Evolutionary conservation across 23 tunicate species (phyloP), one percentile per base, ranked within the genome.

Genomic region (Clavelina lepadiformis): DNA sequence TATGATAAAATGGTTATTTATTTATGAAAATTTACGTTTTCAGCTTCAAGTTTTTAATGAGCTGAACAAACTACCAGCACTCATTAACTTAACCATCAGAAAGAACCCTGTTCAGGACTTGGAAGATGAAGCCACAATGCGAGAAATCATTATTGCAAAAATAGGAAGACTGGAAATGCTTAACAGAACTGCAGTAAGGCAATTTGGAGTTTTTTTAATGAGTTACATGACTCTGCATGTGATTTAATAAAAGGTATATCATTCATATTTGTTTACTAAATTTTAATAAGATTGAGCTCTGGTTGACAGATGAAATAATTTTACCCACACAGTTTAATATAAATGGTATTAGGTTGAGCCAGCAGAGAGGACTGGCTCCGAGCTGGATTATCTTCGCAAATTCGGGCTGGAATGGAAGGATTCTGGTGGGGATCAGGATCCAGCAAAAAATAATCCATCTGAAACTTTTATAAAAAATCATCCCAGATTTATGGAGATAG

Each of bases 401-500:
- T 67, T 33, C 55, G 96, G 96, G 29, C 20, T 51, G 36, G 74
- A 80, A 18, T 88, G 96, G 96, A 51, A 70, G 31, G 71, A 80
- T 24, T 65, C 93, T 27, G 96, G 96, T 0, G 96, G 96, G 6
- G 76, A 88, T 51, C 96, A 88, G 38, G 77, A 80, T 74, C 88
- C 82, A 2, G 69, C 73, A 23, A 46, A 53, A 38, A 88, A 88
- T 60, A 60, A 68, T 25, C 96, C 96, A 3, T 80, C 88, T 2
- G 56, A 74, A 38, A 68, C 63, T 25, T 88, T 88, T 56, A 27
- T 73, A 0, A 46, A 27, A 13, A 33, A 74, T 31, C 96, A 88
- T 60, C 96, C 96, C 2, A 51, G 96, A 35, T 88, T 60, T 58
- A 78, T 86, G 85, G 81, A 86, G 19, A 61, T 86, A 38, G 61